Evolutionary conservation across 2,888 invertebrate genomes (phyloP).

Genomic region (Chaetogeoica ovagalla): DNA sequence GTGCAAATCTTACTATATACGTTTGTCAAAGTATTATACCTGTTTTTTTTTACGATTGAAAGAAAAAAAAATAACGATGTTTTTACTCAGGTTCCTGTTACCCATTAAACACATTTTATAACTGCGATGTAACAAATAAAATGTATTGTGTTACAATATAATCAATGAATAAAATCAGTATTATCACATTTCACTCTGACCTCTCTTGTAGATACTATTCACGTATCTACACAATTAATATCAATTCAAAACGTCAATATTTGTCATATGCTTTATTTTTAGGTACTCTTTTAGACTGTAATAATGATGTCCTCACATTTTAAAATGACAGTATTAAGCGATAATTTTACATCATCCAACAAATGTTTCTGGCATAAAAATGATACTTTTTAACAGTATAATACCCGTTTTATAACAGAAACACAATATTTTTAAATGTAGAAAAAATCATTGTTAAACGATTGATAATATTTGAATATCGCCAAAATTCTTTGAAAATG

Average conservation of each 20-base stretch:
- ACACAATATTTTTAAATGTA: too few species aligned
- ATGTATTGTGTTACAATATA: not conserved
- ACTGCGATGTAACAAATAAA: not conserved
- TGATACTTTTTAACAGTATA: too few species aligned
- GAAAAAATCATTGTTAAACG: too few species aligned
- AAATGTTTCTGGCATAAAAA: constrained; percentile 5
- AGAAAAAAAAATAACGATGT: not conserved
- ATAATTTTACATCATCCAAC: not conserved
- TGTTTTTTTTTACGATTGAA: not conserved
- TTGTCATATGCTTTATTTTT: constrained; percentile 14
- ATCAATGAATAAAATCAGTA: not conserved
- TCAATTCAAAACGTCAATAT: constrained; percentile 13
- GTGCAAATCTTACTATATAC: not conserved
- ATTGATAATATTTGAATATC: too few species aligned
- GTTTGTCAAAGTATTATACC: not conserved
- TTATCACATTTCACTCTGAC: not conserved
- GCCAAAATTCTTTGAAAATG: too few species aligned
- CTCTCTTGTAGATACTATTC: not conserved
- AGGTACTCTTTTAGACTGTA: not conserved
- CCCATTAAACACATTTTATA: not conserved
- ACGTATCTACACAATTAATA: constrained; percentile 2
- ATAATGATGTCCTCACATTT: too few species aligned
- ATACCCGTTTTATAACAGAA: too few species aligned
- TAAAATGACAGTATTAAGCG: constrained; percentile 8
- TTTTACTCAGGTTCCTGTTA: not conserved